Evolutionary conservation across 2,888 invertebrate genomes (phyloP), one percentile per base, ranked within the genome.

Genomic region (Margaritifera margaritifera): DNA sequence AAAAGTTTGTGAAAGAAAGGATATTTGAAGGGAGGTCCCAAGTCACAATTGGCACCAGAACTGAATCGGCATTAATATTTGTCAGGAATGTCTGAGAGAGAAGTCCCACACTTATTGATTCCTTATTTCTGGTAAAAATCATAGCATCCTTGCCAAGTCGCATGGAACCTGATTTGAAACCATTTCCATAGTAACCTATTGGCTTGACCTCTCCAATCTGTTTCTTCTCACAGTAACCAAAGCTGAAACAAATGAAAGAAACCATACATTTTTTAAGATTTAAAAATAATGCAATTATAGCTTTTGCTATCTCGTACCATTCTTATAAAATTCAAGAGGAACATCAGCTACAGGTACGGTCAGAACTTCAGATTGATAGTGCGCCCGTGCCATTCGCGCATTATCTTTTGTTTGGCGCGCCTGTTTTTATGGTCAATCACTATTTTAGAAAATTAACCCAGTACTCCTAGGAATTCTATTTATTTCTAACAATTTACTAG

Each of bases 121-220:
- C 67, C 11, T 61, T 55, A 53, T 80, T 68, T 50, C 83, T 73
- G 3, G 88, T 88, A 69, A 89, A 85, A 24, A 89, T 88, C 11
- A 89, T 64, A 4, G 85, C 88, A 76, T 88, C 88, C 52, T 83
- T 78, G 2, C 86, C 89, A 11, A 89, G 78, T 18, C 88, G 80
- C 89, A 89, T 89, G 24, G 86, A 86, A 6, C 88, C 88, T 20
- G 87, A 87, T 72, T 89, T 89, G 75, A 89, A 89, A 2, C 89
- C 89, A 66, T 88, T 89, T 18, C 89, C 89, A 81, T 87, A 89
- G 55, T 82, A 81, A 55, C 89, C 89, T 61, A 89, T 86, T 19
- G 89, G 87, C 51, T 82, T 79, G 61, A 86, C 82, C n/a, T 77
- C 78, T n/a, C 78, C 74, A 18, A 82, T 67, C 24, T 75, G 74